Base-by-base conservation (phyloP, 2,113 vertebrate genomes). In the Laticauda laticaudata region DNA sequence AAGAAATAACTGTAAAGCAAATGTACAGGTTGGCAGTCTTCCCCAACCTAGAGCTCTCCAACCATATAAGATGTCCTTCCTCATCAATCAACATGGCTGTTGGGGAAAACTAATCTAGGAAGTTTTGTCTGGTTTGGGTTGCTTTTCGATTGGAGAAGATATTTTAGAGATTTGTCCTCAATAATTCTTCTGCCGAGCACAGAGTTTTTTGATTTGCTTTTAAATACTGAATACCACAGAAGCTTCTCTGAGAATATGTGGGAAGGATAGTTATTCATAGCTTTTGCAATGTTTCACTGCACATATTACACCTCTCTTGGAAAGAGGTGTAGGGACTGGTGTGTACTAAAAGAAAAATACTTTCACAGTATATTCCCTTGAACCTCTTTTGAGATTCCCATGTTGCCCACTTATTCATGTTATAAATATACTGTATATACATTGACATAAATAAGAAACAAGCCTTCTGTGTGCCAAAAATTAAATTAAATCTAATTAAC, bases 391-490 rank as follows among this genome's bases (percentile, higher is more conserved):
- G 34, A 89, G 9, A 81, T 69, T 55, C 86, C 21, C 43, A 39
- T 23, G 0, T 90, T 94, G 24, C 91, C 53, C 29, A 88, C 39
- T 90, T 26, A 87, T 0, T 0, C 54, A 87, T 92, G 89, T 88
- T 29, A 91, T 95, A 96, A 95, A 96, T 34, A 89, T 69, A 34
- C 29, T 69, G 29, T 69, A 34, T 91, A 93, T 11, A 51, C 9
- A 92, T 21, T 86, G 20, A 34, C 87, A 88, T 91, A 87, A 95
- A 90, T 94, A 94, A 93, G 96, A 93, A 95, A 92, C 87, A 11
- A 4, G 61, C 88, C 94, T 86, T 94, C 43, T 93, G 59, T 86
- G 87, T 94, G 94, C 95, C 95, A 96, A 94, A 94, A 95, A 91
- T 94, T 95, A 93, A 90, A 91, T 87, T 95, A 94, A 88, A 92